Evolutionary conservation across 2,797 vertebrate genomes (phyloP).

Genomic region (Jordanella pulchra): DNA sequence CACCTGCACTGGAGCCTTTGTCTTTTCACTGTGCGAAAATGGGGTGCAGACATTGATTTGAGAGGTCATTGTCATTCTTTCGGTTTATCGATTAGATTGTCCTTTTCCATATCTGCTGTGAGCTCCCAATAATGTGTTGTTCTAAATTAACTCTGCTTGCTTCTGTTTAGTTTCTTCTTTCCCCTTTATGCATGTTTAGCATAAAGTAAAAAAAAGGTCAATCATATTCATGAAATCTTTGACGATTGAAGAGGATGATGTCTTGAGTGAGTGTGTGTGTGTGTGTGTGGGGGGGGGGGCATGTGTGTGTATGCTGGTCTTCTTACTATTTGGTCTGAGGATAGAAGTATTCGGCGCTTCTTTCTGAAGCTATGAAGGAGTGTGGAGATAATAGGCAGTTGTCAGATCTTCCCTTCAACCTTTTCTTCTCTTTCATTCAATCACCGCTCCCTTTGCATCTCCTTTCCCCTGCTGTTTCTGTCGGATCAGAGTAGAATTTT

Average conservation of each 20-base stretch:
- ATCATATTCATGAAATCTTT: slow-evolving; percentile 94
- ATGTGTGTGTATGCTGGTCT: slow-evolving; percentile 4
- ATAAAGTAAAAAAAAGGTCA: slow-evolving; percentile 98
- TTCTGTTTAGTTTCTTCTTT: slow-evolving; percentile 82
- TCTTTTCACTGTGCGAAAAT: slow-evolving; percentile 89
- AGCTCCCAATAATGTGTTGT: slow-evolving; percentile 88
- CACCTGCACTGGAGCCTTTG: slow-evolving; percentile 66
- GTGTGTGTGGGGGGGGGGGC: too few relatives aligned
- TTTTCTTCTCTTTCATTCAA: slow-evolving; percentile 53
- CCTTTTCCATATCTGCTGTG: slow-evolving; percentile 94
- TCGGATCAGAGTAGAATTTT: slow-evolving; percentile 61
- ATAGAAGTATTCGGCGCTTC: slow-evolving; percentile 13
- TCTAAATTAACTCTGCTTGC: slow-evolving; percentile 93
- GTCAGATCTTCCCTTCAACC: slow-evolving; percentile 85
- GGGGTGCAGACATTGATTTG: slow-evolving; percentile 93
- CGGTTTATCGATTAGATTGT: slow-evolving; percentile 89
- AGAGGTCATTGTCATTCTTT: slow-evolving; percentile 91
- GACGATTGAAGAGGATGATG: slow-evolving; percentile 82
- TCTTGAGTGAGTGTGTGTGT: slow-evolving; percentile 13
- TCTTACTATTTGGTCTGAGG: slow-evolving; percentile 24
- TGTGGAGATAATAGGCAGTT: slow-evolving; percentile 90
- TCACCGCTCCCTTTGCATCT: slow-evolving; percentile 55
- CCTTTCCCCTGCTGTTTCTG: slow-evolving; percentile 57
- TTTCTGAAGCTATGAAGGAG: slow-evolving; percentile 66
- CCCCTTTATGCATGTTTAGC: slow-evolving; percentile 72